Conservation (phyloP, 64 coral and sea anemone genomes). For the Catalaphyllia jardinei region DNA sequence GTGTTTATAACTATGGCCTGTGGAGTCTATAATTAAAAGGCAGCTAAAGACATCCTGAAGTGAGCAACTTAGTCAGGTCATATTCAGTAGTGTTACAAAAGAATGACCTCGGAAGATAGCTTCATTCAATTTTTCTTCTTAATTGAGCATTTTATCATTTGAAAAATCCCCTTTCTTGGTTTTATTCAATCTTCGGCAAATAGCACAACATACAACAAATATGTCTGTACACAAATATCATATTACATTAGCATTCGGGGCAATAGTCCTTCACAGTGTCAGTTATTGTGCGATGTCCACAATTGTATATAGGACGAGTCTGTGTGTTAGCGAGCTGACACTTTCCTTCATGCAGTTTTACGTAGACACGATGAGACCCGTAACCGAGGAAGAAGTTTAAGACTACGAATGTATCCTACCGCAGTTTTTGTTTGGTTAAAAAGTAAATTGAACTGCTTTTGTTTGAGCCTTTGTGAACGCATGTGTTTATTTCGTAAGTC, state of each 20-base stretch:
- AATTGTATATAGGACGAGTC: background rate
- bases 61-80: background rate
- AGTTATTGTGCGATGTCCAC: background rate
- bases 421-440: slow-evolving; percentile 44
- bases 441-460: slow-evolving; percentile 49
- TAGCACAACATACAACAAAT: slow-evolving; percentile 15
- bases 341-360: background rate
- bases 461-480: slow-evolving; percentile 47
- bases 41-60: slow-evolving; percentile 8
- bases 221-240: slow-evolving; percentile 34
- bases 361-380: background rate
- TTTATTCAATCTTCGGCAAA: background rate
- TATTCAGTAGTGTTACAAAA: slow-evolving; percentile 16
- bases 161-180: background rate
- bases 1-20: slow-evolving; percentile 19
- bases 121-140: slow-evolving; percentile 12
- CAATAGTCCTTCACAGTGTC: slow-evolving; percentile 14
- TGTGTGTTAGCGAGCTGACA: background rate
- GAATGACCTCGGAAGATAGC: background rate
- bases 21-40: slow-evolving; percentile 29
- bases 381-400: slow-evolving; percentile 18
- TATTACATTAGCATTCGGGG: slow-evolving; percentile 26
- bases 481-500: slow-evolving; percentile 58
- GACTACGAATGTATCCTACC: slow-evolving; percentile 36
- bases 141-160: background rate